Evolutionary conservation across 2,888 invertebrate genomes (phyloP).

Genomic region (Perizoma flavofasciatum): DNA sequence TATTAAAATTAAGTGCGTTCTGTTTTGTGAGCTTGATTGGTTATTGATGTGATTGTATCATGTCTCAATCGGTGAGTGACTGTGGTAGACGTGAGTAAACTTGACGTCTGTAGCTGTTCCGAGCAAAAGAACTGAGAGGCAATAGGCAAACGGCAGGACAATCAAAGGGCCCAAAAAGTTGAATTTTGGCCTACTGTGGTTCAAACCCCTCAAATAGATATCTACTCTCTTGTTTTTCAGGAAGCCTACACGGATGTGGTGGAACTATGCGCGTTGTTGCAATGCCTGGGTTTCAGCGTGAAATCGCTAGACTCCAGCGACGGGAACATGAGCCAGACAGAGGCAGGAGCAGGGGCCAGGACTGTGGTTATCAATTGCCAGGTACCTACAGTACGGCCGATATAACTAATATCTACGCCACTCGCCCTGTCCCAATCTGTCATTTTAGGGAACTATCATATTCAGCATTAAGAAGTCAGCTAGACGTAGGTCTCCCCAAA

Average conservation of each 20-base stretch:
- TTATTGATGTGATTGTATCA: neutral
- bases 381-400: slow-evolving; percentile 47
- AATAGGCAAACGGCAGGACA: too few species aligned
- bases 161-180: too few species aligned
- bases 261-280: slow-evolving; percentile 70
- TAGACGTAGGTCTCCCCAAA: too few species aligned
- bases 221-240: slow-evolving; percentile 37
- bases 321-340: slow-evolving; percentile 56
- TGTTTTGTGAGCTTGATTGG: neutral
- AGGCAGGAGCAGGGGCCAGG: slow-evolving; percentile 50
- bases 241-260: slow-evolving; percentile 70
- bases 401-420: too few species aligned
- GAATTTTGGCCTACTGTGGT: too few species aligned
- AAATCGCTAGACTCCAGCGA: slow-evolving; percentile 64
- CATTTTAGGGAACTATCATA: too few species aligned
- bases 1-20: neutral
- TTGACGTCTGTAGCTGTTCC: too few species aligned
- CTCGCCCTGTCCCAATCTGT: too few species aligned
- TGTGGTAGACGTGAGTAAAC: neutral
- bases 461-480: too few species aligned
- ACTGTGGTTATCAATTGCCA: slow-evolving; percentile 72
- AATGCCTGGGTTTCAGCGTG: slow-evolving; percentile 72
- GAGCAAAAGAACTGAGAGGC: too few species aligned
- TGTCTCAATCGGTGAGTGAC: slow-evolving; percentile 28
- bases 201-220: too few species aligned